phyloP scores from a whole-genome alignment of 92 coral and sea anemone species.

The Porites cylindrica region DNA sequence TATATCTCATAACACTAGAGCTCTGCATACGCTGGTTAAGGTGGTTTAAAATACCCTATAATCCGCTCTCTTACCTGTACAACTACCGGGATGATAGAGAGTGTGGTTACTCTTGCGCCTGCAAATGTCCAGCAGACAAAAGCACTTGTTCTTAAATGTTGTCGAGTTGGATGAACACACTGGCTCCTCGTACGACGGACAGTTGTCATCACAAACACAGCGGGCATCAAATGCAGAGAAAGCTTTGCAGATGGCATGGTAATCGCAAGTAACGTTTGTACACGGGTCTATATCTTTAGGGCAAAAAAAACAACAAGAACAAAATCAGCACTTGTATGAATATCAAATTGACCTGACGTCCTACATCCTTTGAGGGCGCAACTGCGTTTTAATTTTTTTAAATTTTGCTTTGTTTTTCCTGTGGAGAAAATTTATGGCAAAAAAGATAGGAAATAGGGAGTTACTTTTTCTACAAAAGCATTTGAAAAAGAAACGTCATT shows the following conservation, averaged over 20 bases:
- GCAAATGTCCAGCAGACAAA: slow-evolving; percentile 58
- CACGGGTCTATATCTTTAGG: slow-evolving; percentile 67
- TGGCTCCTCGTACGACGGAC: slow-evolving; percentile 69
- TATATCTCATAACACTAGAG: no score
- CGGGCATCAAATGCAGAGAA: slow-evolving; percentile 60
- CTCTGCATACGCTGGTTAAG: no score
- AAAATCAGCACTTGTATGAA: not conserved
- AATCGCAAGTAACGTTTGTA: slow-evolving; percentile 57
- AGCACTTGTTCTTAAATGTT: slow-evolving; percentile 65
- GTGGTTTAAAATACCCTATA: no score
- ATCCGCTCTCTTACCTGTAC: slow-evolving; percentile 33
- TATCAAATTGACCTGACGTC: no score
- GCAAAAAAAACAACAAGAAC: no score
- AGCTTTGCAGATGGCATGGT: slow-evolving; percentile 64
- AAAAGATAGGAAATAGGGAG: no score
- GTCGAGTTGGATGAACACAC: slow-evolving; percentile 70
- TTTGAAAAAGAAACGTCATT: no score
- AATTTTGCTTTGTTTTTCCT: no score
- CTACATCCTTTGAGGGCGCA: no score
- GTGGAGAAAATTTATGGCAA: no score
- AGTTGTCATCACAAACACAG: slow-evolving; percentile 53
- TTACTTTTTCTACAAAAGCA: no score
- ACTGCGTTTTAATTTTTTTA: no score
- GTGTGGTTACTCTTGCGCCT: slow-evolving; percentile 58
- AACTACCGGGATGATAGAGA: slow-evolving; percentile 70